Evolutionary conservation across 2,797 vertebrate species (phyloP).

Genomic region (Meriones psammophilus): DNA sequence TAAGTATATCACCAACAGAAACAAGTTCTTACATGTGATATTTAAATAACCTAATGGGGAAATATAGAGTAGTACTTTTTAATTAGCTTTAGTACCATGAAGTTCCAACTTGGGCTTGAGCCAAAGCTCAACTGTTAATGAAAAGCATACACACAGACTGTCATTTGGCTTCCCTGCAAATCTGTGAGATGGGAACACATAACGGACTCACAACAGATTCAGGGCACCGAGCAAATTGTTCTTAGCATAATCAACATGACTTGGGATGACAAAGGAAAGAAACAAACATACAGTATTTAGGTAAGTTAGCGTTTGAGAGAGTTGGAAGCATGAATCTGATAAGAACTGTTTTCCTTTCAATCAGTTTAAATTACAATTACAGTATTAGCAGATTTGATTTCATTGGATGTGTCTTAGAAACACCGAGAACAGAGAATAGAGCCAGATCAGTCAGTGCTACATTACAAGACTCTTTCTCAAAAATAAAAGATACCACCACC

Average conservation of each 20-base stretch:
- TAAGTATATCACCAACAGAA: slow-evolving; percentile 55
- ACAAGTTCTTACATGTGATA: slow-evolving; percentile 8
- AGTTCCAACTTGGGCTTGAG: slow-evolving; percentile 12
- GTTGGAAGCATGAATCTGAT: slow-evolving; percentile 22
- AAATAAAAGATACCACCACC: background rate
- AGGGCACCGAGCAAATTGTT: background rate
- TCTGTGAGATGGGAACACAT: background rate
- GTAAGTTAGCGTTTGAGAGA: slow-evolving; percentile 1
- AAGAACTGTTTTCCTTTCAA: slow-evolving; percentile 55
- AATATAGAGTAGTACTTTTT: background rate
- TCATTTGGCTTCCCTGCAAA: slow-evolving; percentile 30
- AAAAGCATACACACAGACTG: background rate
- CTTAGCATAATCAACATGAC: background rate
- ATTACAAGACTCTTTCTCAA: background rate
- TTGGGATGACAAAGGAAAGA: background rate
- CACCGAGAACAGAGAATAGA: too few species aligned
- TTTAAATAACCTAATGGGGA: slow-evolving; percentile 16
- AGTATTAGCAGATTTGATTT: slow-evolving; percentile 35
- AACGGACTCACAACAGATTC: slow-evolving; percentile 28
- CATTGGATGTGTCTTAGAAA: slow-evolving; percentile 43
- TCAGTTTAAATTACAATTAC: slow-evolving; percentile 11
- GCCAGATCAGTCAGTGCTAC: background rate
- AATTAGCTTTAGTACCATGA: slow-evolving; percentile 4
- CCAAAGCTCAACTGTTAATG: too few species aligned
- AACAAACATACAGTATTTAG: background rate